These are phyloP conservation scores for Eurytoma californica DNA, from an alignment of 2,888 invertebrate genomes.

Conservation along the genomic window DNA sequence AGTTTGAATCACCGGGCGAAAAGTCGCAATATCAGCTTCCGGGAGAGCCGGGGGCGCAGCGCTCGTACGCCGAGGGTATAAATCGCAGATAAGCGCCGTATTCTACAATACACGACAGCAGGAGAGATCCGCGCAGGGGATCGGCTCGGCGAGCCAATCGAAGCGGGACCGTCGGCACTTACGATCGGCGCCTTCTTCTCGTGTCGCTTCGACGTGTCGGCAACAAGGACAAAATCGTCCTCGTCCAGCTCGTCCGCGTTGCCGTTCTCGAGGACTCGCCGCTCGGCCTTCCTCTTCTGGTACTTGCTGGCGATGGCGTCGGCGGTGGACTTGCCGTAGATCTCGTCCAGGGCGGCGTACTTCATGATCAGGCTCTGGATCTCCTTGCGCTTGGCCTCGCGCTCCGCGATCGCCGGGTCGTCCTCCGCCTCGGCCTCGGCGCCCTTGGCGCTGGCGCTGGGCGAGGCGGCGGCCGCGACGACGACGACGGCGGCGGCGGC, in stretches of 20 bases:
- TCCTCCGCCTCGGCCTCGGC: constrained; percentile 74
- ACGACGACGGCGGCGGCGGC: too few species aligned
- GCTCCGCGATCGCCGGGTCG: constrained; percentile 81
- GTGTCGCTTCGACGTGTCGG: constrained; percentile 4
- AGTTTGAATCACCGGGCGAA: too few species aligned
- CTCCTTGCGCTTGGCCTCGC: constrained; percentile 88
- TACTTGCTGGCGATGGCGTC: constrained; percentile 74
- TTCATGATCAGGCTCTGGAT: constrained; percentile 89
- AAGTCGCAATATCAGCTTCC: too few species aligned
- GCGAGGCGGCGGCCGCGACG: not conserved
- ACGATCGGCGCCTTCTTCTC: constrained; percentile 49
- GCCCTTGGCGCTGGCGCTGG: constrained; percentile 73
- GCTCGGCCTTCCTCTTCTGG: constrained; percentile 58
- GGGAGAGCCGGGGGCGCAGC: too few species aligned
- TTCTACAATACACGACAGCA: not conserved
- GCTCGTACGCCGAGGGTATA: too few species aligned
- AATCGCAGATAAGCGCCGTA: too few species aligned
- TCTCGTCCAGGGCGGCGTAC: constrained; percentile 87
- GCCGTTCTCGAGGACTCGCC: constrained; percentile 34
- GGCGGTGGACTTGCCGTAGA: constrained; percentile 75
- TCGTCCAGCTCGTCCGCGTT: constrained; percentile 46
- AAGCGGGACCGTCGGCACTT: constrained; percentile 21
- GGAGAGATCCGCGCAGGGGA: too few species aligned
- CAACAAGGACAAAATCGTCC: not conserved
- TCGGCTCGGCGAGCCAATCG: too few species aligned